phyloP scores from a whole-genome alignment of 1,140 invertebrate species.

The Hylaeus volcanicus region DNA sequence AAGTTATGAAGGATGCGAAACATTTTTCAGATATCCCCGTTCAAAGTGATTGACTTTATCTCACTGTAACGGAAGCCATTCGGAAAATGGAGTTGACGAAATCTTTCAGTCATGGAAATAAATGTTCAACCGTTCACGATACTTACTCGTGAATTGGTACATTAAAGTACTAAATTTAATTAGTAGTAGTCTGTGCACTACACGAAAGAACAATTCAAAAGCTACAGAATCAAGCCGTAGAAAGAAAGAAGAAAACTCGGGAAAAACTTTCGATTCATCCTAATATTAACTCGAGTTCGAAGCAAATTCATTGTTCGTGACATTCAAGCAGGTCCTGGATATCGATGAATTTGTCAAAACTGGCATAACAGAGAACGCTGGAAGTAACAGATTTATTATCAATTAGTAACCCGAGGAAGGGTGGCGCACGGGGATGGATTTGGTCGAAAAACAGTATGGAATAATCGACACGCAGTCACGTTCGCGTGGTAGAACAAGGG shows the following conservation, averaged over 20 bases:
- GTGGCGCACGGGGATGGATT: background rate
- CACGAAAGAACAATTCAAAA: too few species aligned
- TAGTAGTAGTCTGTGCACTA: too few species aligned
- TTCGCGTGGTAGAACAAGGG: conserved; percentile 46
- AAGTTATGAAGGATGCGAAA: conserved; percentile 29
- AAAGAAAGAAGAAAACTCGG: too few species aligned
- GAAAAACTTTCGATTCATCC: too few species aligned
- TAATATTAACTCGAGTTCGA: too few species aligned
- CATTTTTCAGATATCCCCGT: conserved; percentile 26
- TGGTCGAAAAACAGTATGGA: conserved; percentile 5
- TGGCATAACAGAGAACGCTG: background rate
- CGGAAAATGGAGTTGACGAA: conserved; percentile 17
- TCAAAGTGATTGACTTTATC: conserved; percentile 13
- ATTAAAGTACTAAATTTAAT: too few species aligned
- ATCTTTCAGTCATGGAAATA: background rate
- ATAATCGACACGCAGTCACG: conserved; percentile 45
- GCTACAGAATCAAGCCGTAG: too few species aligned
- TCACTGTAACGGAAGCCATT: conserved; percentile 7
- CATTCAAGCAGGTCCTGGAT: background rate
- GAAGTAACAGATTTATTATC: conserved; percentile 5
- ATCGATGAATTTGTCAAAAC: background rate
- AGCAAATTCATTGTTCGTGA: too few species aligned
- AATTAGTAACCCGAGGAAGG: background rate
- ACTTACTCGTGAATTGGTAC: too few species aligned
- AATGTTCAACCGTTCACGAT: background rate